Conservation (phyloP, 2,113 vertebrate species). For the Hoplias malabaricus region DNA sequence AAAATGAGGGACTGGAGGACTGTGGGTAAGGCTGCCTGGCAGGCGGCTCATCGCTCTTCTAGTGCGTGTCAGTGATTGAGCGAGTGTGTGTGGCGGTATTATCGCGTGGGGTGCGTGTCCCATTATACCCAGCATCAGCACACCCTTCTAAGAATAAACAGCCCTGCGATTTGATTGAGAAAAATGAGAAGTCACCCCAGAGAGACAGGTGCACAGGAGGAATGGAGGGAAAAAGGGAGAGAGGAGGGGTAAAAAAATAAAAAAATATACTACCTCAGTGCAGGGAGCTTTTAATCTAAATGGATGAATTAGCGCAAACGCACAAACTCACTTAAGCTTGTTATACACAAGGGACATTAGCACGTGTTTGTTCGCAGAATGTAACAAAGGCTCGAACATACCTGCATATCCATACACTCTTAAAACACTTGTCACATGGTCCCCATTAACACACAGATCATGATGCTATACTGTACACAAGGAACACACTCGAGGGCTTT, state of each 20-base stretch:
- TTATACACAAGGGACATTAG: constrained; percentile 3
- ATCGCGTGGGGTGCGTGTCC: constrained; percentile 42
- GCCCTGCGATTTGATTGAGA: constrained; percentile 42
- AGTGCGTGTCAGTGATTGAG: constrained; percentile 56
- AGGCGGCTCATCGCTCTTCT: constrained; percentile 50
- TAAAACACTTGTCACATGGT: not conserved
- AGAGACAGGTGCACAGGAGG: constrained; percentile 26
- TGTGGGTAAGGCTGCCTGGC: constrained; percentile 41
- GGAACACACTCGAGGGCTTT: constrained; percentile 3
- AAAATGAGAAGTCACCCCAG: constrained; percentile 26
- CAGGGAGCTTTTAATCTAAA: constrained; percentile 26
- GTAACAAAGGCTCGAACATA: not conserved
- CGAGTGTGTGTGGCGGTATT: constrained; percentile 37
- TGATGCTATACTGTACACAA: not conserved
- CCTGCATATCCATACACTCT: not conserved
- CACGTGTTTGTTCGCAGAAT: constrained; percentile 11
- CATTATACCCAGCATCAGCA: constrained; percentile 51
- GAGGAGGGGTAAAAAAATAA: not conserved
- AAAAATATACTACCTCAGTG: not conserved
- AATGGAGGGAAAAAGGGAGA: not conserved
- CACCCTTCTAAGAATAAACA: constrained; percentile 48
- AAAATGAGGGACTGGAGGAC: constrained; percentile 42
- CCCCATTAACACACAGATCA: not conserved
- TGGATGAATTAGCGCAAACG: not conserved
- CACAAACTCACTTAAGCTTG: not conserved